Conservation (phyloP, 2,113 vertebrate species). For the Peromyscus leucopus region DNA sequence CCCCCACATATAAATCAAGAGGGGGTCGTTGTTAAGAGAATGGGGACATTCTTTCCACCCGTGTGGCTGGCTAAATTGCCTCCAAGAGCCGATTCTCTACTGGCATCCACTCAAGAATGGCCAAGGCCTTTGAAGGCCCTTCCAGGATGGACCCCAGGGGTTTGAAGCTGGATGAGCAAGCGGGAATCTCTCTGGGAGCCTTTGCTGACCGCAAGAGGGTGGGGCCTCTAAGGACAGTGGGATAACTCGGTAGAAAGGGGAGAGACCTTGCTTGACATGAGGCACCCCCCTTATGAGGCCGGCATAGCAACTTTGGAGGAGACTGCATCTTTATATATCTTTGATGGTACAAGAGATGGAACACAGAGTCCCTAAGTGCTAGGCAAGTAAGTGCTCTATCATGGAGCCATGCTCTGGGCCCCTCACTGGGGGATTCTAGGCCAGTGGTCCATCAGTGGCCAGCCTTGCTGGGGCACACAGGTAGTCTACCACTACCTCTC, state of each 20-base stretch:
- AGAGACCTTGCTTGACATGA: background rate
- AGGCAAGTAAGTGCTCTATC: background rate
- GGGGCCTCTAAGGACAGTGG: background rate
- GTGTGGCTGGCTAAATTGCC: conserved; percentile 69
- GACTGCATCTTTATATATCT: background rate
- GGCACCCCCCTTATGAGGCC: background rate
- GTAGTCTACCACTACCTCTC: background rate
- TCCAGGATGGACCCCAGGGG: conserved; percentile 72
- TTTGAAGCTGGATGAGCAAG: conserved; percentile 54
- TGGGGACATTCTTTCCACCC: conserved; percentile 78
- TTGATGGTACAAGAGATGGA: background rate
- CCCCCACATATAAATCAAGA: conserved; percentile 65
- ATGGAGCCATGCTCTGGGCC: background rate
- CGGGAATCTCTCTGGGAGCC: conserved; percentile 23
- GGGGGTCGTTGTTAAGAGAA: conserved; percentile 75
- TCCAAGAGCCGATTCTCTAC: conserved; percentile 66
- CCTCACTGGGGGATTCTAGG: background rate
- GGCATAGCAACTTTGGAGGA: background rate
- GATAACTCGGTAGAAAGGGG: background rate
- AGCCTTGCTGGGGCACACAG: background rate
- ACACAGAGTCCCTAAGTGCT: background rate
- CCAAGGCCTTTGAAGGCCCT: conserved; percentile 77
- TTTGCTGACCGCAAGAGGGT: background rate
- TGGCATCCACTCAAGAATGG: conserved; percentile 73
- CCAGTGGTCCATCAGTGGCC: background rate